Conservation (phyloP, 2,888 invertebrate genomes). For the Drosophila meridiana region DNA sequence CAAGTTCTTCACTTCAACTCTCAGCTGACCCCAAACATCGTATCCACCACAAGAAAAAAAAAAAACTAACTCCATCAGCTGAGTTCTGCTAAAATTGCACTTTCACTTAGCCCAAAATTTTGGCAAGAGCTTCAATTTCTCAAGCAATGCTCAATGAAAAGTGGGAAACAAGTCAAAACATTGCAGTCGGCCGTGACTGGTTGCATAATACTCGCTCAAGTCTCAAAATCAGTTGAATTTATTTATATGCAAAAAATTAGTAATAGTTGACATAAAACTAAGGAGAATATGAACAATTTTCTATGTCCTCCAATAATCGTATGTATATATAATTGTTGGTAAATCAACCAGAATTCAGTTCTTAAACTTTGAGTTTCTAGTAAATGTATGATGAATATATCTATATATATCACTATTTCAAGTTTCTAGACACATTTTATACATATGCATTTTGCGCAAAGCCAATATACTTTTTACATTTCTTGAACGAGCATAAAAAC, state of each 20-base stretch:
- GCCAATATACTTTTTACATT: neutral
- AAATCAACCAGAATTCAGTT: neutral
- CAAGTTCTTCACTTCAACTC: slow-evolving; percentile 15
- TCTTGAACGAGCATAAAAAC: slow-evolving; percentile 3
- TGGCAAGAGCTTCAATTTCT: slow-evolving; percentile 30
- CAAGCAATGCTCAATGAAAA: slow-evolving; percentile 34
- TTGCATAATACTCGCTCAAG: neutral
- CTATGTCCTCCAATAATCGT: too few species aligned
- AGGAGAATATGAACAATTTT: too few species aligned
- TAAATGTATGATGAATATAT: too few species aligned
- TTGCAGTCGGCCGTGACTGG: neutral
- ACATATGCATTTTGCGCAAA: neutral
- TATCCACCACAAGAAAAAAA: neutral
- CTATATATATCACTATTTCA: neutral
- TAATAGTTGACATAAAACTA: too few species aligned
- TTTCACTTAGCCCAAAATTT: slow-evolving; percentile 69
- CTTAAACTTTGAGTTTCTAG: neutral
- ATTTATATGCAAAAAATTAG: neutral
- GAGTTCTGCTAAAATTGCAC: slow-evolving; percentile 48
- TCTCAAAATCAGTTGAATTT: neutral
- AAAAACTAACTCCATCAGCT: neutral
- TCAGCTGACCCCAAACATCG: slow-evolving; percentile 11
- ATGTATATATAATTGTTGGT: neutral
- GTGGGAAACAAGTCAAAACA: neutral
- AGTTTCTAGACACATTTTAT: neutral